Percentiles rank a stretch among this genome's conserved stretches.
Evolutionary conservation across 2,797 vertebrate species (phyloP).

Genomic region (Cossypha polioptera): DNA sequence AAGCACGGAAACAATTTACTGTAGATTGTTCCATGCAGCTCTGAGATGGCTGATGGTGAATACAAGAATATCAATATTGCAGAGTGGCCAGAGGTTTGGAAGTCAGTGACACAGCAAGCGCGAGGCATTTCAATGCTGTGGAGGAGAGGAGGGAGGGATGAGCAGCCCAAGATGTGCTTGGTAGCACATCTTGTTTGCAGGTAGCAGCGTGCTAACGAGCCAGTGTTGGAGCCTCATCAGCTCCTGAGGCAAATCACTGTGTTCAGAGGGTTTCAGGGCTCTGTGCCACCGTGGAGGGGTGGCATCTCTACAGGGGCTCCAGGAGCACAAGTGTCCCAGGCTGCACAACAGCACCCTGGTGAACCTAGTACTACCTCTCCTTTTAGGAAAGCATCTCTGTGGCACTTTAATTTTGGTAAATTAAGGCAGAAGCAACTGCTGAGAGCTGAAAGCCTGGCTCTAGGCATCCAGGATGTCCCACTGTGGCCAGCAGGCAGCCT

Average conservation of each 20-base stretch:
- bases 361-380: neutral
- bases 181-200: too few relatives aligned
- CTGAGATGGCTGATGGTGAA: neutral
- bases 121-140: neutral
- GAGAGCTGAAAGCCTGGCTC: neutral
- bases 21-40: neutral
- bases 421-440: neutral
- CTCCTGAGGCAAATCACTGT: neutral
- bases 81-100: neutral
- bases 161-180: neutral
- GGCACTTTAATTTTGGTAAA: neutral
- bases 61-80: neutral
- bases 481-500: neutral
- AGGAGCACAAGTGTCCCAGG: neutral
- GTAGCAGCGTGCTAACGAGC: neutral
- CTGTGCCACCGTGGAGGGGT: neutral
- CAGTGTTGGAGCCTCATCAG: neutral
- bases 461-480: neutral
- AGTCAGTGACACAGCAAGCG: neutral
- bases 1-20: neutral
- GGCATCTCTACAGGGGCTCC: neutral
- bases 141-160: neutral
- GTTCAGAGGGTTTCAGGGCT: neutral
- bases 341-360: neutral
- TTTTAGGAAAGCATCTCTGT: neutral